Conservation (phyloP, 2,888 invertebrate genomes). For the Eudasyphora cyanicolor region DNA sequence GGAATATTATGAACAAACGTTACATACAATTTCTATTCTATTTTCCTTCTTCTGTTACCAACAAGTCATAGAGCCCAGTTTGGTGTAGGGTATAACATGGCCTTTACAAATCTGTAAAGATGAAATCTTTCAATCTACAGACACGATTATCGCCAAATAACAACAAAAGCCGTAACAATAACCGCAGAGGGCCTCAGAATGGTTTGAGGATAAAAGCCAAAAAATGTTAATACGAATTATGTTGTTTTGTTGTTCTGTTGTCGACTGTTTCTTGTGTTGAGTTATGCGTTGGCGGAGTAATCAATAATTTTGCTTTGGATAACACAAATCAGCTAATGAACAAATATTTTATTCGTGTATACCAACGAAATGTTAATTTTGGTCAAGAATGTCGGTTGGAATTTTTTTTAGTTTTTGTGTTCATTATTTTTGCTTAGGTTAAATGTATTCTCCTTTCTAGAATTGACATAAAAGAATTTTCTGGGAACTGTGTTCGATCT, state of each 20-base stretch:
- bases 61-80: too few relatives aligned
- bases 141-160: conserved; percentile 34
- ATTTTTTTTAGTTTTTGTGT: too few relatives aligned
- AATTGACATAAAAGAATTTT: too few relatives aligned
- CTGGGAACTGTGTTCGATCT: too few relatives aligned
- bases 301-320: conserved; percentile 14
- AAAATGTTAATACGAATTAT: conserved; percentile 22
- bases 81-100: background rate
- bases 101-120: conserved; percentile 45
- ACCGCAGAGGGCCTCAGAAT: conserved; percentile 29
- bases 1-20: too few relatives aligned
- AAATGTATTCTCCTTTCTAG: background rate
- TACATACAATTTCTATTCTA: too few relatives aligned
- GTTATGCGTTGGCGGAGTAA: conserved; percentile 75
- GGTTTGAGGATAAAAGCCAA: conserved; percentile 22
- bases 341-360: background rate
- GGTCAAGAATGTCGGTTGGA: background rate
- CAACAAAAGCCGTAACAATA: conserved; percentile 8
- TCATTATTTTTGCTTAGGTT: background rate
- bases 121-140: conserved; percentile 54
- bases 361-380: background rate
- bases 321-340: conserved; percentile 11
- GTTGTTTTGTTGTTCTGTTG: conserved; percentile 23
- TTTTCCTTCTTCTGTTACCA: too few relatives aligned
- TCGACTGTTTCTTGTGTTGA: background rate